A percentile compares a stretch with the other conserved stretches of the same genome.
Evolutionary conservation across 2,113 vertebrate genomes (phyloP).

Genomic region (Dromas ardeola): DNA sequence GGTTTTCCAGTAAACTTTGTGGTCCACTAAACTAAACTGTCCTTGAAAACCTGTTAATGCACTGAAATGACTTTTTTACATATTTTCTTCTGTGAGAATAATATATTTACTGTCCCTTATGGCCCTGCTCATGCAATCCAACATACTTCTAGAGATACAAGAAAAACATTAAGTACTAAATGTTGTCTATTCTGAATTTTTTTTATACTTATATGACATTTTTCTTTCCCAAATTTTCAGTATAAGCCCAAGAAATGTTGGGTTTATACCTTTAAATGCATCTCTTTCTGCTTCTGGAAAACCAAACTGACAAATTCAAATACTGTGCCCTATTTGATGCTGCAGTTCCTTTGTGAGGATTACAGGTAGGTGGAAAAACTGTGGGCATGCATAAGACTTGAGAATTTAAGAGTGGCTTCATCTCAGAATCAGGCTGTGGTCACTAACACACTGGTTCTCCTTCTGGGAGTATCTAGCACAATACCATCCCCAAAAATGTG

Average conservation of each 20-base stretch:
- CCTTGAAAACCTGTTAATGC: background rate
- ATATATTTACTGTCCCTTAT: background rate
- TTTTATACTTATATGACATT: background rate
- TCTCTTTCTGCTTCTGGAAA: background rate
- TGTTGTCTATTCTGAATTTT: background rate
- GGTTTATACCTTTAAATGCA: background rate
- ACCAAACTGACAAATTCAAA: background rate
- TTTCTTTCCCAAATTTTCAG: background rate
- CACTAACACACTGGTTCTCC: background rate
- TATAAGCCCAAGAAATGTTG: background rate
- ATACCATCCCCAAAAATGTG: background rate
- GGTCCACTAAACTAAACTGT: background rate
- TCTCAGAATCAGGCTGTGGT: background rate
- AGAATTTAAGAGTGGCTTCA: background rate
- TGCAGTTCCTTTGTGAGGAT: background rate
- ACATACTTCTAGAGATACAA: background rate
- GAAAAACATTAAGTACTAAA: background rate
- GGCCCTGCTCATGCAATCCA: background rate
- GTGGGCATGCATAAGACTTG: background rate
- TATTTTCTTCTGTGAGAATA: background rate
- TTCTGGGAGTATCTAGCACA: background rate
- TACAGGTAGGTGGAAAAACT: background rate
- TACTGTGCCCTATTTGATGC: accelerated
- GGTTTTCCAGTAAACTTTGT: background rate
- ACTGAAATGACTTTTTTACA: background rate